These are phyloP conservation scores for Monopis laevigella DNA, from an alignment of 2,888 invertebrate genomes.

Conservation along the genomic window DNA sequence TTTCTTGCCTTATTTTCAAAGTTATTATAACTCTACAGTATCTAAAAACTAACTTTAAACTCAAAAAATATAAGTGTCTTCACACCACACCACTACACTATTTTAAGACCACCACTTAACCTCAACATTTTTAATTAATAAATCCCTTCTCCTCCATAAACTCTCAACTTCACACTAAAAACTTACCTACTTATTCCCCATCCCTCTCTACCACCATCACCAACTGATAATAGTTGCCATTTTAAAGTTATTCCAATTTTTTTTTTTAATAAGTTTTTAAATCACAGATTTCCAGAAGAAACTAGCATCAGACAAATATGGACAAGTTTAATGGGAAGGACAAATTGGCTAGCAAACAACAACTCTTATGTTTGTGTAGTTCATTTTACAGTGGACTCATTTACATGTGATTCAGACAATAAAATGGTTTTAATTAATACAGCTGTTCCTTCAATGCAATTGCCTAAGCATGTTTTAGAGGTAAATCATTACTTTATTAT, in stretches of 20 bases:
- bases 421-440: slow-evolving; percentile 43
- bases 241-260: neutral
- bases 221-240: too few species aligned
- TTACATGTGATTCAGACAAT: slow-evolving; percentile 39
- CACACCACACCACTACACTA: too few species aligned
- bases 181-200: too few species aligned
- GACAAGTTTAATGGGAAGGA: slow-evolving; percentile 54
- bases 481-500: slow-evolving; percentile 26
- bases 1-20: too few species aligned
- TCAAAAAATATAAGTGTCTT: too few species aligned
- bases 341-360: slow-evolving; percentile 57
- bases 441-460: slow-evolving; percentile 51
- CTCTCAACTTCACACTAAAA: too few species aligned
- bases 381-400: slow-evolving; percentile 56
- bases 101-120: too few species aligned
- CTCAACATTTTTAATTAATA: too few species aligned
- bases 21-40: too few species aligned
- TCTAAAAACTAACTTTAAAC: too few species aligned
- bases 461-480: slow-evolving; percentile 56
- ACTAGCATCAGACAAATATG: slow-evolving; percentile 44
- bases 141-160: too few species aligned
- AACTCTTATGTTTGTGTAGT: slow-evolving; percentile 57
- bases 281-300: slow-evolving; percentile 52
- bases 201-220: too few species aligned
- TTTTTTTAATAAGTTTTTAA: neutral